Percentiles rank a stretch among this genome's conserved stretches.
These are phyloP conservation scores for Drosophila suzukii DNA, from an alignment of 1,140 invertebrate genomes.

Conservation along the genomic window DNA sequence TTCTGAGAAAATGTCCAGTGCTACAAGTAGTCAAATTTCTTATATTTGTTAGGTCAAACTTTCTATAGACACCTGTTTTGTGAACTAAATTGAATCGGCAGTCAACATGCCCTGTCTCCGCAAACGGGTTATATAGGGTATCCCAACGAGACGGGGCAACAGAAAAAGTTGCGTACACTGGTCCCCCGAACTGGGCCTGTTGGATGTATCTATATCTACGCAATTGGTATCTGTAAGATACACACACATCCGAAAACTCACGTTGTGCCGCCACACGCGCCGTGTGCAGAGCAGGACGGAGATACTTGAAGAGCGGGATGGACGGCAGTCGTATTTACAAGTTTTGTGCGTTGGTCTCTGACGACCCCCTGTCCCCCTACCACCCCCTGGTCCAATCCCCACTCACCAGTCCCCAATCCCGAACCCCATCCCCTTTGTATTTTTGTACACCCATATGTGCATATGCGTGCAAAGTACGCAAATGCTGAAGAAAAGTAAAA, in stretches of 20 bases:
- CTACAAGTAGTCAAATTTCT: no score
- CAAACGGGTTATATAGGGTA: constrained; percentile 10
- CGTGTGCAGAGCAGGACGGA: constrained; percentile 2
- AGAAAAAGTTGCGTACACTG: constrained; percentile 34
- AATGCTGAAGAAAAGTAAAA: constrained; percentile 38
- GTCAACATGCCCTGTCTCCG: not conserved
- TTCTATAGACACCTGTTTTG: not conserved
- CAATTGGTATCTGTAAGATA: constrained; percentile 55
- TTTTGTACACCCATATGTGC: constrained; percentile 19
- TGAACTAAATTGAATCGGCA: not conserved
- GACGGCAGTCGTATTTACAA: constrained; percentile 60
- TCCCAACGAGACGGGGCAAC: constrained; percentile 32
- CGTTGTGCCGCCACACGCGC: constrained; percentile 39
- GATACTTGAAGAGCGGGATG: constrained; percentile 8
- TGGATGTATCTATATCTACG: constrained; percentile 37
- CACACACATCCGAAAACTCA: constrained; percentile 24
- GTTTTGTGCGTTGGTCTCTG: constrained; percentile 67
- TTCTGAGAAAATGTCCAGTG: not conserved
- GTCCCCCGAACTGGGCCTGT: constrained; percentile 32
- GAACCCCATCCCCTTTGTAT: constrained; percentile 1
- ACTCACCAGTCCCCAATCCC: not conserved
- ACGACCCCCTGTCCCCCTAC: constrained; percentile 23
- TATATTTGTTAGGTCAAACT: not conserved
- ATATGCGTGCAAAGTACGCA: constrained; percentile 52
- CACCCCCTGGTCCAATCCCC: constrained; percentile 4